Base-by-base conservation (phyloP, 2,797 vertebrate genomes). In the Falco rusticolus region DNA sequence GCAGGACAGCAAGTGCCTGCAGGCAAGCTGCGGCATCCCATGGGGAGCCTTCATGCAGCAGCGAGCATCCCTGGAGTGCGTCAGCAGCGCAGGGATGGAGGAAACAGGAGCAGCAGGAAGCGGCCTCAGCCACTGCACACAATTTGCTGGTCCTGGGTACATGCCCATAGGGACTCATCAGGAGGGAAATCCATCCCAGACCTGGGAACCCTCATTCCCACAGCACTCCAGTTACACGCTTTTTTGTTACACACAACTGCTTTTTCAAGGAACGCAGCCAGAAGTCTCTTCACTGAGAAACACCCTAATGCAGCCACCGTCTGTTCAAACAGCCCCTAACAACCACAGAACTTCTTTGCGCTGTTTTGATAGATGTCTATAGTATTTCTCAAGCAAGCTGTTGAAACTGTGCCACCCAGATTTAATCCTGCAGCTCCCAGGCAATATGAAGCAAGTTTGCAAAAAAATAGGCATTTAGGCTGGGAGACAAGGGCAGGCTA, bases 221-320 rank as follows among this genome's bases (percentile, higher is more conserved):
- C 45, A 29, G 53, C 22, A 48, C 21, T 31, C 28, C 28, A 19
- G 5, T 39, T 59, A 37, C 53, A 16, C 3, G 2, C 26, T 41
- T 5, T 7, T 39, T 47, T 9, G 9, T 43, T n/a, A 26, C 33
- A 2, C 45, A 6, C 51, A 17, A 9, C n/a, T 2, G 10, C 29
- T 7, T 33, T 17, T 33, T 24, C 19, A 29, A 16, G 13, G 11
- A 39, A 12, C 1, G 3, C 4, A 2, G 0, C 8, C 48, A 24
- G 43, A 29, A 43, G 33, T 7, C 48, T 29, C 17, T 33, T 9
- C 22, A 5, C 54, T 10, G n/a, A 48, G 68, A 34, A 60, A 28
- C 47, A 68, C 28, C 54, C 34, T 4, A 13, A 26, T 2, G 22
- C 31, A 33, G 12, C 12, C 37, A 4, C 51, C 6, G 0, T 21